Evolutionary conservation across 2,888 invertebrate species (phyloP).

Genomic region (Sepioteuthis lessoniana): DNA sequence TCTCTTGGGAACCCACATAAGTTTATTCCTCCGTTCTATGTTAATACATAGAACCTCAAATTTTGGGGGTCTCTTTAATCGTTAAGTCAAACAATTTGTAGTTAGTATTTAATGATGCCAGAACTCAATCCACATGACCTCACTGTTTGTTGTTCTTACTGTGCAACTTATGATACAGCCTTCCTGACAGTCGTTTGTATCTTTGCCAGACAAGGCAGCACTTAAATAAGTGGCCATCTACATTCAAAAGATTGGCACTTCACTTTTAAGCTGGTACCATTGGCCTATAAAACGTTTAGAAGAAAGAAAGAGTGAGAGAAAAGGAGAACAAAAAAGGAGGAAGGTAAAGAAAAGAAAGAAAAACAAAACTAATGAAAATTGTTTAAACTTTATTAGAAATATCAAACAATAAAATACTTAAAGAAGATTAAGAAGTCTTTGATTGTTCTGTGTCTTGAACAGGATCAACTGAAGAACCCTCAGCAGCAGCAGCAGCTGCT

Average conservation of each 20-base stretch:
- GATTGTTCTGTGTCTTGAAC: background rate
- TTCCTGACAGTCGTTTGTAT: background rate
- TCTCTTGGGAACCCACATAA: too few relatives aligned
- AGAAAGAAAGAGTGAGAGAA: background rate
- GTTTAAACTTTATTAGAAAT: background rate
- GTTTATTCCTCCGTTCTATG: too few relatives aligned
- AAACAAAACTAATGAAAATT: background rate
- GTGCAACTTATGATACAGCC: background rate
- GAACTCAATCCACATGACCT: background rate
- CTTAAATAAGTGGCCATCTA: background rate
- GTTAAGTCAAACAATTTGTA: background rate
- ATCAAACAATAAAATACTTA: background rate
- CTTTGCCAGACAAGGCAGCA: background rate
- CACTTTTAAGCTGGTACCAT: background rate
- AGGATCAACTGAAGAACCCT: conserved; percentile 37
- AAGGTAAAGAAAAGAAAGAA: too few relatives aligned
- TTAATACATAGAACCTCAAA: background rate
- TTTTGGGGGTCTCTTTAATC: background rate
- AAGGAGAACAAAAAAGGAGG: too few relatives aligned
- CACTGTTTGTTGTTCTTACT: background rate
- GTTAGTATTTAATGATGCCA: background rate
- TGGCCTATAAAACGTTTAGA: background rate
- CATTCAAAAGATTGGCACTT: background rate
- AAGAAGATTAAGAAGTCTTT: background rate
- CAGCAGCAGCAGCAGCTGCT: background rate